Base-by-base conservation (phyloP, 2,888 invertebrate species). In the Drosophila quinaria region DNA sequence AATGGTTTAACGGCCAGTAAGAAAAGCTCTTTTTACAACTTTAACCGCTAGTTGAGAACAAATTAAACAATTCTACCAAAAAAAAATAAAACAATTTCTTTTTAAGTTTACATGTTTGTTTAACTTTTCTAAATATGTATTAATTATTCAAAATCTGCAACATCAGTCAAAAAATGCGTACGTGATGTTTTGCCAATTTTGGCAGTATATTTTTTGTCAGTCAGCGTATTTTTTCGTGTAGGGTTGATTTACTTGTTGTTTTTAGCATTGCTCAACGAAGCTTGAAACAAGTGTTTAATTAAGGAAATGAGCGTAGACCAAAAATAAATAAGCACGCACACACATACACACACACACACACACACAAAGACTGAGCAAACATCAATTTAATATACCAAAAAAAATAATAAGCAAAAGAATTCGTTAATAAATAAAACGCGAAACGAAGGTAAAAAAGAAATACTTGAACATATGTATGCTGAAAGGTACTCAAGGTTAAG, bases 201-300 rank as follows among this genome's bases (percentile, higher is more conserved):
- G 22, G 61, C 73, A 61, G 52, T 39, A 58, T 35, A 50, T 17
- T 66, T 66, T 58, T 67, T 15, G 52, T 59, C 58, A 58, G 54
- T 52, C 52, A 46, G 70, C 64, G 22, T 22, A 35, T 59, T 51
- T 74, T 64, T 54, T 54, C 65, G 41, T 49, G 50, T 51, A 10
- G 42, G 9, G 37, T 35, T 49, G 61, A 44, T 55, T 42, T 62
- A 29, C 17, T 19, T 46, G 54, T 47, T 61, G 66, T 56, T 51
- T 70, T 55, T 46, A 39, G 49, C 70, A 62, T 82, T 90, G 74
- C 67, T 68, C 81, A 89, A 75, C 78, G 66, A 80, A 78, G 80
- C 89, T 70, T 90, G 78, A 87, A 90, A 89, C 80, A 83, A 83
- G 80, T 89, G 74, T 85, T 90, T 88, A 89, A 91, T 89, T 90